Conservation (phyloP, 2,797 vertebrate species). For the Sebastes variabilis region DNA sequence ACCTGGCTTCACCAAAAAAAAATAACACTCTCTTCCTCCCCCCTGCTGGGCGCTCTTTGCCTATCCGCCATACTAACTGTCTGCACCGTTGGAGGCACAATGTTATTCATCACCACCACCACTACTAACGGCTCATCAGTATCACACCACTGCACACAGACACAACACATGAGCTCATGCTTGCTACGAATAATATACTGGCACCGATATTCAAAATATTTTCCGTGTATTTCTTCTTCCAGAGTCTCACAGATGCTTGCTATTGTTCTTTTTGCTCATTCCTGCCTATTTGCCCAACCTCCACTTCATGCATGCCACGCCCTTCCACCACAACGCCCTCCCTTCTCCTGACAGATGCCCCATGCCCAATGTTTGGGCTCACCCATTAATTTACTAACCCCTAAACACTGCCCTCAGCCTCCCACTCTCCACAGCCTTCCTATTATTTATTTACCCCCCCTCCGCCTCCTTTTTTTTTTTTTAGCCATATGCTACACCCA, state of each 20-base stretch:
- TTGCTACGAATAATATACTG: not conserved
- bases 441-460: constrained; percentile 61
- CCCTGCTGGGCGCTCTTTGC: constrained; percentile 45
- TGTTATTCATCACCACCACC: constrained; percentile 33
- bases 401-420: constrained; percentile 48
- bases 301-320: constrained; percentile 37
- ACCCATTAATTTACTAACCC: constrained; percentile 67
- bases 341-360: constrained; percentile 54
- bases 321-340: constrained; percentile 50
- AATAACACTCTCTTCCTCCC: constrained; percentile 8
- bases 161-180: constrained; percentile 44
- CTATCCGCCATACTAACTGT: constrained; percentile 6
- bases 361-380: constrained; percentile 25
- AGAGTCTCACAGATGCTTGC: constrained; percentile 12
- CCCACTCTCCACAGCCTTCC: constrained; percentile 28
- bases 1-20: constrained; percentile 1
- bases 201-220: constrained; percentile 32
- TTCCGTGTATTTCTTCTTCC: constrained; percentile 1
- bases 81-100: constrained; percentile 37
- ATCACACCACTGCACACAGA: constrained; percentile 47
- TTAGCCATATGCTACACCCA: constrained; percentile 51
- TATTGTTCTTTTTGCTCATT: constrained; percentile 28
- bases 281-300: constrained; percentile 1
- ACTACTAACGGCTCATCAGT: constrained; percentile 43
- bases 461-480: not conserved